Evolutionary conservation across 2,888 invertebrate genomes (phyloP), one percentile per base, ranked within the genome.

Genomic region (Drosophila acutilabella): DNA sequence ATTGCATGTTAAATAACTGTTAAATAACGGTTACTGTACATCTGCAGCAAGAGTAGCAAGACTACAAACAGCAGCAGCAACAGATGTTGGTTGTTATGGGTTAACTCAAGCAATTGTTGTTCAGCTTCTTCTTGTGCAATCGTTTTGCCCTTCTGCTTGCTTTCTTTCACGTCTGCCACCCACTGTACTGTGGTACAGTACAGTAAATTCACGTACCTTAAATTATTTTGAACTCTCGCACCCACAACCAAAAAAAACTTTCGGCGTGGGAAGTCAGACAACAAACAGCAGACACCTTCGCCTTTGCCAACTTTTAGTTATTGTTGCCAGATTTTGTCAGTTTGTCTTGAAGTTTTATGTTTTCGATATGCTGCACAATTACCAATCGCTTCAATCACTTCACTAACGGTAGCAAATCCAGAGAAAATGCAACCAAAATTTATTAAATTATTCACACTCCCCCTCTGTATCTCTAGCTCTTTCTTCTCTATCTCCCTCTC

Each of bases 1-100:
- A 89, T 87, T 87, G 77, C 86, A 85, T 78, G 80, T 88, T 85
- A 85, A 88, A 77, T 88, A 89, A 89, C 89, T 80, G 85, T 89
- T 89, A 84, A 85, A 72, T 77, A 80, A 89, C 89, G 75, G 89
- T 73, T 73, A 69, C 64, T 72, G 44, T 68, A 68, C 58, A 64
- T 69, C 69, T 86, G 80, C 74, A 73, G 61, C 74, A 45, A 30
- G 30, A 30, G 30, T 30, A 30, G 30, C 30, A 8, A 30, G 23
- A 20, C 20, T 4, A 16, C 33, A 18, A 53, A 13, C 53, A 33
- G 13, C 53, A 57, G 23, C 57, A 45, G 23, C 45, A 45, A 38
- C 61, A 30, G 23, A 23, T 59, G 65, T 50, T 41, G 36, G 50
- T 47, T 67, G 73, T 74, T 78, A 78, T 74, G 75, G 78, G 68